Evolutionary conservation across 2,797 vertebrate species (phyloP).

Genomic region (Scolopax rusticola): DNA sequence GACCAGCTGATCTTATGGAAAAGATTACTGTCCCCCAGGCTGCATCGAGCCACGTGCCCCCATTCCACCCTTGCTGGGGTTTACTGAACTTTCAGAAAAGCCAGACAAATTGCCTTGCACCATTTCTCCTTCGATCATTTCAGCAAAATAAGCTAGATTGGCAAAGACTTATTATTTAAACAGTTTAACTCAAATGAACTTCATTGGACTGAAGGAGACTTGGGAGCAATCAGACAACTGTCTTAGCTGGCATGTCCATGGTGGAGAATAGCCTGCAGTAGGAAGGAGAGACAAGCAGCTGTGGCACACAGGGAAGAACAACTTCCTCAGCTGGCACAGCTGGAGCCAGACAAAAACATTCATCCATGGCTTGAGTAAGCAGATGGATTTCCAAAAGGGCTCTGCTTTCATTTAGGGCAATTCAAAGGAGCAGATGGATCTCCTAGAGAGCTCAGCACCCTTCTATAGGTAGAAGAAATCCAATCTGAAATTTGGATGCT

Average conservation of each 20-base stretch:
- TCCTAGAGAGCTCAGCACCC: not conserved
- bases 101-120: not conserved
- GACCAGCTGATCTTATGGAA: constrained; percentile 39
- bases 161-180: not conserved
- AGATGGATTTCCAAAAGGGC: constrained; percentile 56
- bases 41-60: not conserved
- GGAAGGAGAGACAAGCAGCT: constrained; percentile 21
- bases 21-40: constrained; percentile 6
- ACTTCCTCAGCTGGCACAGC: constrained; percentile 42
- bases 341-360: constrained; percentile 40
- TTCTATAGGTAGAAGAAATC: not conserved
- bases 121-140: constrained; percentile 28
- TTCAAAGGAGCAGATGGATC: constrained; percentile 35
- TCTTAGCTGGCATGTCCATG: constrained; percentile 11
- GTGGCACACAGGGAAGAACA: not conserved
- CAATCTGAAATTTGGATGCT: not conserved
- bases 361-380: not conserved
- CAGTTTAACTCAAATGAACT: not conserved
- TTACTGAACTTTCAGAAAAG: not conserved
- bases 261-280: constrained; percentile 13
- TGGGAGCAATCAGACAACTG: not conserved
- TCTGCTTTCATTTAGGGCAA: constrained; percentile 36
- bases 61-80: not conserved
- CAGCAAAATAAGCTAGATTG: constrained; percentile 4
- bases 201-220: not conserved